Conservation (phyloP, 1,140 invertebrate species). For the Eulimnadia texana region DNA sequence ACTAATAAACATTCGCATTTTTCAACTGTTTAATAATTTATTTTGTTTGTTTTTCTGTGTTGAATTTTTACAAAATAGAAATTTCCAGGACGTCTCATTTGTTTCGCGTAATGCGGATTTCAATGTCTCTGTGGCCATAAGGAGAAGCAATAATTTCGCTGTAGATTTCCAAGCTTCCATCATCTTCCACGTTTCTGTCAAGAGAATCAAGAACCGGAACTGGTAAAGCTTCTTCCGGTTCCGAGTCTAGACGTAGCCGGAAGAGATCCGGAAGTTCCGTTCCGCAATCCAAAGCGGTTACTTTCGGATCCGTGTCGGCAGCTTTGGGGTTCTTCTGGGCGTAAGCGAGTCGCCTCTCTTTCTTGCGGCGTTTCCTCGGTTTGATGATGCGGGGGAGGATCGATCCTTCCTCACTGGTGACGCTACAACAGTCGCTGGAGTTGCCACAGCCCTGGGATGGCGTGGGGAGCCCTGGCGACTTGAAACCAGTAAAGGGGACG, state of each 20-base stretch:
- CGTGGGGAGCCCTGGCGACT: not conserved
- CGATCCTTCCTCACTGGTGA: constrained; percentile 61
- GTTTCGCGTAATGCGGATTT: constrained; percentile 59
- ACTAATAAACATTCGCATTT: no score
- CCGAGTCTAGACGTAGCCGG: not conserved
- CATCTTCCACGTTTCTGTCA: not conserved
- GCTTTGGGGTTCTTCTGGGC: constrained; percentile 5
- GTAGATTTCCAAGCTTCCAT: constrained; percentile 42
- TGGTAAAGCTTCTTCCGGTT: not conserved
- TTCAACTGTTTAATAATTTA: no score
- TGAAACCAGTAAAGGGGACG: not conserved
- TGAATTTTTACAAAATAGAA: no score
- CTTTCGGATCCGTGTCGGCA: not conserved
- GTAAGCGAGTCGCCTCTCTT: constrained; percentile 37
- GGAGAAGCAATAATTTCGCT: constrained; percentile 60
- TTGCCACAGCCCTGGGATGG: not conserved
- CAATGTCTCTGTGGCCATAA: constrained; percentile 53
- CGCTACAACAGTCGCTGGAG: constrained; percentile 42
- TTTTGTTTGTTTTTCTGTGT: not conserved
- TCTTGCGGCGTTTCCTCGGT: constrained; percentile 72
- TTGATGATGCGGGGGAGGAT: constrained; percentile 74
- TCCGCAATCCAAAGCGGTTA: not conserved
- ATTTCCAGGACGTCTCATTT: no score
- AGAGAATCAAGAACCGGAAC: not conserved
- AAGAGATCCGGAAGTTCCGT: not conserved